phyloP scores from a whole-genome alignment of 2,797 vertebrate genomes.

The Esox lucius region DNA sequence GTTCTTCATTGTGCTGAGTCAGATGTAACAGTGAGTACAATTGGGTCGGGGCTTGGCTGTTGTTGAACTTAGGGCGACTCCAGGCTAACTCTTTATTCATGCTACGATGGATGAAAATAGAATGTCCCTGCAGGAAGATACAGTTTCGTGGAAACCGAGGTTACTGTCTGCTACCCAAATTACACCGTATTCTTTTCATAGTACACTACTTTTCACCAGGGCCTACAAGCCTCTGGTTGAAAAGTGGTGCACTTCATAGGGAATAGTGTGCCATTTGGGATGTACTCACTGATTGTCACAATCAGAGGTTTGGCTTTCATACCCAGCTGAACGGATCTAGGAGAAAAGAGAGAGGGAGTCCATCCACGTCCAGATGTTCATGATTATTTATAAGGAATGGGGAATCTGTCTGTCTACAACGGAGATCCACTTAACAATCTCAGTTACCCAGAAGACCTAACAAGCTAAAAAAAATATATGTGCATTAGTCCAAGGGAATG shows the following conservation, averaged over 20 bases:
- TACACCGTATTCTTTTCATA: background rate
- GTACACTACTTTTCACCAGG: background rate
- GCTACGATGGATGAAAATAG: slow-evolving; percentile 9
- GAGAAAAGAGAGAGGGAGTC: slow-evolving; percentile 2
- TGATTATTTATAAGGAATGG: background rate
- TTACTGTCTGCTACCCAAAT: slow-evolving; percentile 9
- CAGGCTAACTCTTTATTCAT: slow-evolving; percentile 24
- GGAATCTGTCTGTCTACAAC: background rate
- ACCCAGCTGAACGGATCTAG: slow-evolving; percentile 15
- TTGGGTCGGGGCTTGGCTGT: slow-evolving; percentile 25
- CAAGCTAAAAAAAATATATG: background rate
- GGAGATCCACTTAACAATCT: background rate
- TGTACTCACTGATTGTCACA: background rate
- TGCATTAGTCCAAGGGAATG: background rate
- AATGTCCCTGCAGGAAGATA: slow-evolving; percentile 1
- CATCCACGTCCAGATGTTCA: slow-evolving; percentile 11
- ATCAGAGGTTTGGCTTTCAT: slow-evolving; percentile 16
- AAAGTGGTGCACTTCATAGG: background rate
- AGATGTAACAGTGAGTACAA: slow-evolving; percentile 6
- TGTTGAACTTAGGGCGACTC: slow-evolving; percentile 42
- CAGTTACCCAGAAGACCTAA: background rate
- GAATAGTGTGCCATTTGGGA: slow-evolving; percentile 1
- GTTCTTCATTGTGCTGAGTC: background rate
- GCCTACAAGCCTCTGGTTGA: background rate
- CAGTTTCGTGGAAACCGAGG: slow-evolving; percentile 4